These are phyloP conservation scores for Micrastur ruficollis DNA, from an alignment of 2,797 vertebrate species.

Conservation along the genomic window DNA sequence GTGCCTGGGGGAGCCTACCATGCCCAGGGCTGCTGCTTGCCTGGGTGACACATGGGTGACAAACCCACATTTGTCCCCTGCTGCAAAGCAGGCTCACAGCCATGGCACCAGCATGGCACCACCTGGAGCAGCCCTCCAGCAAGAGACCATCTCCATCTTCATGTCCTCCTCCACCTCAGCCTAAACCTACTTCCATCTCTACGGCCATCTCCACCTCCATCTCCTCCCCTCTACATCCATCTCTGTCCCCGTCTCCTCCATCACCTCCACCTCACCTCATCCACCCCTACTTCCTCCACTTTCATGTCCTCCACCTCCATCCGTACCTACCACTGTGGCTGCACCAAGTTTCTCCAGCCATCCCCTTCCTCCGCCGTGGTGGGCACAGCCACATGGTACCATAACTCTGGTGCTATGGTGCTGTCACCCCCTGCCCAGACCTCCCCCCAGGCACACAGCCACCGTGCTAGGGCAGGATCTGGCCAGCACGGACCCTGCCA, in stretches of 20 bases:
- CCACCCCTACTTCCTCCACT: not conserved
- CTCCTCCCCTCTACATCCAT: not conserved
- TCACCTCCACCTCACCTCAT: not conserved
- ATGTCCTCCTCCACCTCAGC: not conserved
- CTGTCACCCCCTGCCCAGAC: not conserved
- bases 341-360: not conserved
- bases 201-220: not conserved
- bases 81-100: not conserved
- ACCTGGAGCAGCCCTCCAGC: not conserved
- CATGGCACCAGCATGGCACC: not conserved
- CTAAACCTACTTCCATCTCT: not conserved
- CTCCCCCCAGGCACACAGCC: not conserved
- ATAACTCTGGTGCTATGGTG: not conserved
- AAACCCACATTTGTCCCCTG: not conserved
- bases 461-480: rapidly evolving
- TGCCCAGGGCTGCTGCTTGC: not conserved
- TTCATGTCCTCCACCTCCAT: not conserved
- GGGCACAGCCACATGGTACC: not conserved
- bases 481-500: not conserved
- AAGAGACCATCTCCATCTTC: not conserved
- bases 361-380: rapidly evolving
- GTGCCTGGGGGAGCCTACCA: not conserved
- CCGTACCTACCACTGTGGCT: too few relatives aligned
- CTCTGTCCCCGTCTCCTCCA: too few relatives aligned
- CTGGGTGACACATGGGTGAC: not conserved